These are phyloP conservation scores for Benthosema pterotum DNA, from an alignment of 2,797 vertebrate genomes.

Conservation along the genomic window DNA sequence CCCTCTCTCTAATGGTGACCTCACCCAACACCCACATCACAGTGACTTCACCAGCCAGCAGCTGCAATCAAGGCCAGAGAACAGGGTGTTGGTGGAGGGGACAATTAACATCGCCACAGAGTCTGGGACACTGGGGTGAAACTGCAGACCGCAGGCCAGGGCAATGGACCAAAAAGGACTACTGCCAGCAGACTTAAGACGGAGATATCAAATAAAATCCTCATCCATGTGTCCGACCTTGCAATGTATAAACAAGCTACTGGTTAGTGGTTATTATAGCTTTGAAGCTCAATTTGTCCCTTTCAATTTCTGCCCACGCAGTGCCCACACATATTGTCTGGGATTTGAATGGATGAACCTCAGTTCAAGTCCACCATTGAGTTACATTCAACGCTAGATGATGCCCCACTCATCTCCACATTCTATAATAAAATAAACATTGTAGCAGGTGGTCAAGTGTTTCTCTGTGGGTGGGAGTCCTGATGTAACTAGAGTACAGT, in stretches of 20 bases:
- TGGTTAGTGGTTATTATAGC: background rate
- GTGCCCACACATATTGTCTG: constrained; percentile 28
- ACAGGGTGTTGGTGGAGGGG: constrained; percentile 41
- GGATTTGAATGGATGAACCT: constrained; percentile 21
- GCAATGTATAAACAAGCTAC: background rate
- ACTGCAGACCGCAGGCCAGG: background rate
- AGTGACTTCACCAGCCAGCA: constrained; percentile 63
- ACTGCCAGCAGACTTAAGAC: background rate
- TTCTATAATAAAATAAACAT: too few species aligned
- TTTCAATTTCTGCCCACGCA: constrained; percentile 6
- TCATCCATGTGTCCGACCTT: constrained; percentile 18
- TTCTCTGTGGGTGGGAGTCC: background rate
- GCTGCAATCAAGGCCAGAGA: constrained; percentile 61
- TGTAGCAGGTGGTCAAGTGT: background rate
- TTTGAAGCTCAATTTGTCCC: constrained; percentile 12
- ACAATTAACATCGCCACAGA: constrained; percentile 41
- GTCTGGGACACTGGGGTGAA: constrained; percentile 35
- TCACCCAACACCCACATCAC: constrained; percentile 62
- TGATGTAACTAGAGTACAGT: background rate
- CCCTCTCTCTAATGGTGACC: constrained; percentile 45
- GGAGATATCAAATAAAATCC: constrained; percentile 26
- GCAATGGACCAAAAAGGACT: background rate
- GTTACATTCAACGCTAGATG: constrained; percentile 2
- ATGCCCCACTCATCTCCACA: too few species aligned
- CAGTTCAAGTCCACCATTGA: constrained; percentile 18